Conservation (phyloP, 2,888 invertebrate genomes). For the Chesias legatella region DNA sequence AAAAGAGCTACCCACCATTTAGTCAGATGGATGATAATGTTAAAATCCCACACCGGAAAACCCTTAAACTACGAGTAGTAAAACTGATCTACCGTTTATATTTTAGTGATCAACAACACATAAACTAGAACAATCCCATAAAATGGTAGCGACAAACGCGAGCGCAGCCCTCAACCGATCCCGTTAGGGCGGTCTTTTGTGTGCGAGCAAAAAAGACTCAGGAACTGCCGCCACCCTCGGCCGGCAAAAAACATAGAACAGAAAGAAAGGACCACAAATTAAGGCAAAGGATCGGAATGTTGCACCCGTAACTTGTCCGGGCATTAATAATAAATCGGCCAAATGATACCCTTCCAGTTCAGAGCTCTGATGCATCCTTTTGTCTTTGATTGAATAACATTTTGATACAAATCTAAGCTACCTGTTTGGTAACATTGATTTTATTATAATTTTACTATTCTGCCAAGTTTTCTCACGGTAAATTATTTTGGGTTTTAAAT, state of each 20-base stretch:
- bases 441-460: too few species aligned
- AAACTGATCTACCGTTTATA: constrained; percentile 13
- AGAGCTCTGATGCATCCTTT: constrained; percentile 31
- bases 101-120: constrained; percentile 24
- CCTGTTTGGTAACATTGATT: neutral
- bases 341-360: constrained; percentile 44
- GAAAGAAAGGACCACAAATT: constrained; percentile 74
- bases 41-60: constrained; percentile 10
- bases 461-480: too few species aligned
- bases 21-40: constrained; percentile 1
- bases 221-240: constrained; percentile 60
- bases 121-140: constrained; percentile 27
- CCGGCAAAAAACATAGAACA: constrained; percentile 71
- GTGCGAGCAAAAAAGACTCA: constrained; percentile 60
- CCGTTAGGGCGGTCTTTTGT: constrained; percentile 75
- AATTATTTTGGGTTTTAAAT: too few species aligned
- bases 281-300: constrained; percentile 68
- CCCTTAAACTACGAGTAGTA: constrained; percentile 8
- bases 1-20: neutral
- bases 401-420: constrained; percentile 2
- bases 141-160: constrained; percentile 33
- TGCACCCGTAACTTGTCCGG: constrained; percentile 65
- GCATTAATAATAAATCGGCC: constrained; percentile 49
- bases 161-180: constrained; percentile 44
- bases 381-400: constrained; percentile 26